Conservation (phyloP, 37 sponge, comb jelly and placozoan species). For the Axinella damicornis region DNA sequence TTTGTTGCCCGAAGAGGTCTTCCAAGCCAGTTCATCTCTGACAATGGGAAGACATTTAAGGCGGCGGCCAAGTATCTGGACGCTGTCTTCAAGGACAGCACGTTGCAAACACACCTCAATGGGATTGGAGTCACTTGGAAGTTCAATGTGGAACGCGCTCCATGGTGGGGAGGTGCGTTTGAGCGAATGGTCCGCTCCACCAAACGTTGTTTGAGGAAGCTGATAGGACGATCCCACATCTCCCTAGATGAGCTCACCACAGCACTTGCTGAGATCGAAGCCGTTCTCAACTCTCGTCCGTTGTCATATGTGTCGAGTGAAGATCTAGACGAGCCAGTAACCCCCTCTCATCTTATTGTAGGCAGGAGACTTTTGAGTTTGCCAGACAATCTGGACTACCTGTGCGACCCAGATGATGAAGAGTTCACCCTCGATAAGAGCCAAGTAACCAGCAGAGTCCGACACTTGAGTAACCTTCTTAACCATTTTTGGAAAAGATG, state of each 20-base stretch:
- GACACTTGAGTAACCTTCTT: slow-evolving; percentile 15
- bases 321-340: slow-evolving; percentile 24
- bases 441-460: neutral
- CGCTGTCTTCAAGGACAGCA: slow-evolving; percentile 22
- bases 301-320: slow-evolving; percentile 22
- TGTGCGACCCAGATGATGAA: slow-evolving; percentile 18
- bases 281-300: slow-evolving; percentile 25
- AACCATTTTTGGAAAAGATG: slow-evolving; percentile 35
- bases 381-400: slow-evolving; percentile 7
- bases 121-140: slow-evolving; percentile 1
- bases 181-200: slow-evolving; percentile 18
- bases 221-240: slow-evolving; percentile 13
- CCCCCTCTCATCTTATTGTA: slow-evolving; percentile 24
- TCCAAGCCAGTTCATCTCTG: slow-evolving; percentile 13
- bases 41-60: slow-evolving; percentile 29
- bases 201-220: slow-evolving; percentile 17
- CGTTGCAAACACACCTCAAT: too few species aligned
- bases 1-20: slow-evolving; percentile 45
- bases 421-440: slow-evolving; percentile 12
- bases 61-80: slow-evolving; percentile 17
- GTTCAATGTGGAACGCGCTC: slow-evolving; percentile 18
- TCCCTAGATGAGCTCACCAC: slow-evolving; percentile 17
- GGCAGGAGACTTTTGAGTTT: slow-evolving; percentile 6
- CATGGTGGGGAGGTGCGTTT: slow-evolving; percentile 32
- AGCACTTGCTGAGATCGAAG: slow-evolving; percentile 22